These are phyloP conservation scores for Brachypodius melanocephalos DNA, from an alignment of 2,113 vertebrate species.

Conservation along the genomic window DNA sequence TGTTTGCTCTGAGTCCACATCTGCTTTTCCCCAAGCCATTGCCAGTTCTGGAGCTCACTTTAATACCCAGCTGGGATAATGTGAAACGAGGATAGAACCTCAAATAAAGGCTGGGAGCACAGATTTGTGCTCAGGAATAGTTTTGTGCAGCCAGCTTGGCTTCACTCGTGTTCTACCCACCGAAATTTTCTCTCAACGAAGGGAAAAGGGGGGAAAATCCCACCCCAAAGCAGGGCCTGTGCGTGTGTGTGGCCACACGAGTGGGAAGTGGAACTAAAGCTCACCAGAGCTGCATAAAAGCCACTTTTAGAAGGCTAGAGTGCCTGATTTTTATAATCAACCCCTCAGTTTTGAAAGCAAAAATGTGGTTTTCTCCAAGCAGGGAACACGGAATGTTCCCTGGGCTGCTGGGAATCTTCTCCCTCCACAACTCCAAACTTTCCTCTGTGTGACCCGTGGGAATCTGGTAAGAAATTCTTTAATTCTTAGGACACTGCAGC, in stretches of 20 bases:
- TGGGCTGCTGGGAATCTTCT: neutral
- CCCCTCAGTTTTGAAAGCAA: neutral
- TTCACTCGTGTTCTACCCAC: neutral
- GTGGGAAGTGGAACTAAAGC: neutral
- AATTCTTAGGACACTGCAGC: neutral
- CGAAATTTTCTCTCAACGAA: neutral
- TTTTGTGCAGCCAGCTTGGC: neutral
- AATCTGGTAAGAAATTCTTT: neutral
- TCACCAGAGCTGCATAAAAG: neutral
- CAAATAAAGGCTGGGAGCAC: slow-evolving; percentile 48
- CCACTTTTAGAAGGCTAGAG: neutral
- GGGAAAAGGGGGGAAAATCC: neutral
- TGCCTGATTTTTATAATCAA: neutral
- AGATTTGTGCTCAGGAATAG: slow-evolving; percentile 3
- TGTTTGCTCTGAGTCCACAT: slow-evolving; percentile 59
- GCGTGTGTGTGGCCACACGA: neutral
- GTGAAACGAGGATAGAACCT: slow-evolving; percentile 50
- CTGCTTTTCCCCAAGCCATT: slow-evolving; percentile 59
- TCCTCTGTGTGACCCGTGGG: neutral
- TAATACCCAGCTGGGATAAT: slow-evolving; percentile 68
- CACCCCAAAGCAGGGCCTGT: neutral
- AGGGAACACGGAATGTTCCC: neutral
- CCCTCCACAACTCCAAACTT: neutral
- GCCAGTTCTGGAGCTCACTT: slow-evolving; percentile 66
- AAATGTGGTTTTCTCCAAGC: neutral